Conservation (phyloP, 2,113 vertebrate species). For the Rhea pennata region DNA sequence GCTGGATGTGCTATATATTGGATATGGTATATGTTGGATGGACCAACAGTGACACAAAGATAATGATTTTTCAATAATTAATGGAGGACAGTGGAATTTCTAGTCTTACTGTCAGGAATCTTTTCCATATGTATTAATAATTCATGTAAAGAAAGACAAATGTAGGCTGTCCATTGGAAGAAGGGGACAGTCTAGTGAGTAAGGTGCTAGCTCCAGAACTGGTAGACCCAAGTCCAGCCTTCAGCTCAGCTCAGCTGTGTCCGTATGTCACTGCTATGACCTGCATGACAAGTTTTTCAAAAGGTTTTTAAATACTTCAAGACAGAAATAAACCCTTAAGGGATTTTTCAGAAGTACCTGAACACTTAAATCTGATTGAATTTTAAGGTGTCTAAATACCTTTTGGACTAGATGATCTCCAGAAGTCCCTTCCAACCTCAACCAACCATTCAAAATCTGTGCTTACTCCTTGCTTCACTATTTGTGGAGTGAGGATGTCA, state of each 20-base stretch:
- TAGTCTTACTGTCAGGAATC: neutral
- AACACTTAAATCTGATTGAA: neutral
- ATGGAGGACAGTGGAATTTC: neutral
- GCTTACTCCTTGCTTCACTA: neutral
- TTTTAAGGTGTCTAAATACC: neutral
- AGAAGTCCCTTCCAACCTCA: no score
- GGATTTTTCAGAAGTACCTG: neutral
- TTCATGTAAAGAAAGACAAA: neutral
- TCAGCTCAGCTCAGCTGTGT: neutral
- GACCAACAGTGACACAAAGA: neutral
- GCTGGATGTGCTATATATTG: neutral
- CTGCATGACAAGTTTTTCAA: neutral
- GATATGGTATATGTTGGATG: neutral
- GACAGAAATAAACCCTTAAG: neutral
- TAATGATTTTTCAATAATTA: neutral
- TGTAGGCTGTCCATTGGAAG: neutral
- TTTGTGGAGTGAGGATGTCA: neutral
- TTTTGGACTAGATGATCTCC: no score
- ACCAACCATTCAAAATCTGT: neutral
- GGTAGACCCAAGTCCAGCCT: neutral
- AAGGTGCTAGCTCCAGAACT: neutral
- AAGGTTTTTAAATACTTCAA: neutral
- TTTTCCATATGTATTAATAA: neutral
- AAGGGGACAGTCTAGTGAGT: neutral
- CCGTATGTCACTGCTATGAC: neutral